Conservation (phyloP, 2,797 vertebrate species). For the Sebastolobus alascanus region DNA sequence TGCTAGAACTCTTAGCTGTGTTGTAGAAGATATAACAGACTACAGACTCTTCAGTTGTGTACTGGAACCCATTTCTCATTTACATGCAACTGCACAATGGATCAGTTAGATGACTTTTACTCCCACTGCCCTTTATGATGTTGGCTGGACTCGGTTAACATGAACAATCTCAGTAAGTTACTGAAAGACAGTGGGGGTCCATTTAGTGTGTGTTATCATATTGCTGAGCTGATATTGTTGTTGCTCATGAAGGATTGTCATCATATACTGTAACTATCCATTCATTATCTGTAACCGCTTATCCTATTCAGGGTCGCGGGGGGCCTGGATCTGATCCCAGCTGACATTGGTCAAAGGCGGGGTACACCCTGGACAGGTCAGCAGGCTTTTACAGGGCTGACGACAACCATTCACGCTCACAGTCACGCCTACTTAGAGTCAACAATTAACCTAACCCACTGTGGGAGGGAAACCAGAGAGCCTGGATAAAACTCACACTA, state of each 20-base stretch:
- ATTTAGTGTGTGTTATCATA: not conserved
- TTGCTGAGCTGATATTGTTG: not conserved
- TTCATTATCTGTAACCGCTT: no score
- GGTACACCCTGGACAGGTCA: no score
- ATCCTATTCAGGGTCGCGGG: no score
- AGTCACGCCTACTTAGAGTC: no score
- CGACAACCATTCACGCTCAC: no score
- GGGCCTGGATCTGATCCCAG: no score
- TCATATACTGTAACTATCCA: not conserved
- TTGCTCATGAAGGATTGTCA: not conserved
- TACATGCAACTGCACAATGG: not conserved
- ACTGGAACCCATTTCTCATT: not conserved
- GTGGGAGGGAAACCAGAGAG: no score
- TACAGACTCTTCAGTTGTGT: not conserved
- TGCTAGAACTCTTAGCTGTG: not conserved
- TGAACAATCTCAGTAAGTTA: not conserved
- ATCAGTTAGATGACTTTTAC: not conserved
- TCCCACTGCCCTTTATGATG: conserved; percentile 28
- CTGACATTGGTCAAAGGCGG: no score
- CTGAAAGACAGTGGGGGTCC: not conserved
- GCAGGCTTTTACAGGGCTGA: no score
- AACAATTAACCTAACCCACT: no score
- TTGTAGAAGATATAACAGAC: not conserved
- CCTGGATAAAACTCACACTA: no score
- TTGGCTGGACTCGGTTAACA: not conserved